phyloP scores from a whole-genome alignment of 2,113 vertebrate genomes.

The Pica pica region DNA sequence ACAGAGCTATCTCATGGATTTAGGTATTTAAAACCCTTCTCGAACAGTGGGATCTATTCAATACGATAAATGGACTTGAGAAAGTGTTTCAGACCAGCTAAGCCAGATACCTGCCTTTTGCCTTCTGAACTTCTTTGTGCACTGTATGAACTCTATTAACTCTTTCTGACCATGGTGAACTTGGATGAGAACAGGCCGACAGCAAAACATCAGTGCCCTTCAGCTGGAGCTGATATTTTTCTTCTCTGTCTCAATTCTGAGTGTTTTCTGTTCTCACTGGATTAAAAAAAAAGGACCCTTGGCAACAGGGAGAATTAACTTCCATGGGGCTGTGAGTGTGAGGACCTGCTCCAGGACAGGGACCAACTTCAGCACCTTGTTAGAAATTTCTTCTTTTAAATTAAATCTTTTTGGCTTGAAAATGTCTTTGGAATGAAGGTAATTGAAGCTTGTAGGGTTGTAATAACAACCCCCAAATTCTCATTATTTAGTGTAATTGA shows the following conservation, averaged over 20 bases:
- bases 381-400: neutral
- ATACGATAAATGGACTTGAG: neutral
- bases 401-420: neutral
- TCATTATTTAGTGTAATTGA: slow-evolving; percentile 20
- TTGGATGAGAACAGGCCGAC: neutral
- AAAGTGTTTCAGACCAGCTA: neutral
- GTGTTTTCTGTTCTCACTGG: neutral
- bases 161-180: fast-evolving
- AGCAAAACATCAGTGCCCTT: neutral
- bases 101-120: neutral
- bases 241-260: neutral
- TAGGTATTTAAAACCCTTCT: neutral
- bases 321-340: neutral
- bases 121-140: neutral
- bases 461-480: neutral
- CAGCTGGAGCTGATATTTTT: neutral
- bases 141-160: fast-evolving
- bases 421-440: neutral
- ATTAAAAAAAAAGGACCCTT: neutral
- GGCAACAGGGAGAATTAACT: neutral
- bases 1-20: neutral
- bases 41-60: neutral
- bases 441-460: neutral
- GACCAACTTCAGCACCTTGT: neutral
- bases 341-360: neutral